Evolutionary conservation across 1,140 invertebrate genomes (phyloP), one percentile per base, ranked within the genome.

Genomic region (Bombus superbus): DNA sequence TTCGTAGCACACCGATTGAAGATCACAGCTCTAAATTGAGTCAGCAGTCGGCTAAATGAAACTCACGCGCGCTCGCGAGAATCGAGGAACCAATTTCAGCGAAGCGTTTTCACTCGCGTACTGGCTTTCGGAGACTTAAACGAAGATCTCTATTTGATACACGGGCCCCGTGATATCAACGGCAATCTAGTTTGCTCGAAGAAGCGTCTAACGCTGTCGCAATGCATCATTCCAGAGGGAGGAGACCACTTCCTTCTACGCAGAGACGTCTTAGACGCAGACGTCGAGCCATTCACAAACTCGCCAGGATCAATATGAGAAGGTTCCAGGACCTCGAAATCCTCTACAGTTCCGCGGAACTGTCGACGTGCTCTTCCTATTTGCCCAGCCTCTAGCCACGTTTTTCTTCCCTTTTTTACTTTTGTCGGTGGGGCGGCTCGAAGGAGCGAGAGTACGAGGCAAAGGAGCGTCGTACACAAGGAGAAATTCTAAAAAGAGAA

Each of bases 221-320:
- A 91, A 90, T 91, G 90, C 90, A 91, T 91, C 89, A 91, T 85
- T 84, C 71, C 25, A 28, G 6, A 0, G 35, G 83, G 22, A 68
- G 83, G 57, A 77, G 69, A 62, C 83, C 18, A 38, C 28, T 78
- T 81, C 64, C 69, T 78, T 71, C 69, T 81, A 88, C 69, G 75
- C 86, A 53, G 69, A 83, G 84, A 77, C 82, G 68, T 81, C 83
- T 83, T 57, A 59, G 82, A 85, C 82, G 86, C 88, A 87, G 82
- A 87, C 85, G 86, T 81, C 85, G 87, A 44, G 57, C 42, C 62
- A n/a, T 81, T 83, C 83, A 69, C 76, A 22, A 81, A 64, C 81
- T 79, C 75, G 85, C 64, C 85, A 68, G 87, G 85, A 91, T 91
- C 89, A 81, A 89, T 88, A 91, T 85, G 76, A 88, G 82, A 86